Conservation (phyloP, 2,113 vertebrate genomes). For the Leptosomus discolor region DNA sequence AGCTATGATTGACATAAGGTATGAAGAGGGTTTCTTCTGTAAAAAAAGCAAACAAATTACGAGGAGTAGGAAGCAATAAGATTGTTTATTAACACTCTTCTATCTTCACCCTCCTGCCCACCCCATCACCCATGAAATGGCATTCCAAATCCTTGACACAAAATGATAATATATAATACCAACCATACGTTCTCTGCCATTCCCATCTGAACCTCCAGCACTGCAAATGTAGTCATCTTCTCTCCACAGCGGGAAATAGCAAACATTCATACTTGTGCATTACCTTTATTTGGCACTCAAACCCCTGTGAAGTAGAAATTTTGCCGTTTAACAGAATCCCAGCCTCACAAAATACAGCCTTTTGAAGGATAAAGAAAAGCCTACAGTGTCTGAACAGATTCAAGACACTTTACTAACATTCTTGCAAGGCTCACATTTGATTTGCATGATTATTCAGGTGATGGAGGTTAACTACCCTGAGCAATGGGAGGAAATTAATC, state of each 20-base stretch:
- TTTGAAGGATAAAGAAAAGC: constrained; percentile 15
- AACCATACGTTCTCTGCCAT: constrained; percentile 67
- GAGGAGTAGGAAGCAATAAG: constrained; percentile 60
- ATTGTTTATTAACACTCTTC: constrained; percentile 69
- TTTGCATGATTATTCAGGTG: constrained; percentile 29
- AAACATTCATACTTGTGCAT: constrained; percentile 51
- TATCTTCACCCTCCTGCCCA: constrained; percentile 62
- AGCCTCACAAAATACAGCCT: constrained; percentile 26
- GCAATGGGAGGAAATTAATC: constrained; percentile 3
- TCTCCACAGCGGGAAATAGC: constrained; percentile 13
- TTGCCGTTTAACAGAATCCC: constrained; percentile 39
- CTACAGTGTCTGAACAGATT: not conserved
- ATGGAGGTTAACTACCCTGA: constrained; percentile 39
- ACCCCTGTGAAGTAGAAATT: constrained; percentile 35
- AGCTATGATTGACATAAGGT: constrained; percentile 69
- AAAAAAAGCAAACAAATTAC: constrained; percentile 64
- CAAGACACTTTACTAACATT: not conserved
- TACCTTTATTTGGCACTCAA: constrained; percentile 60
- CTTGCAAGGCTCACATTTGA: not conserved
- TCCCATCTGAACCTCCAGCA: constrained; percentile 61
- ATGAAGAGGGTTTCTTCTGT: constrained; percentile 62
- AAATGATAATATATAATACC: constrained; percentile 57
- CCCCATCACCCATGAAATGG: constrained; percentile 47
- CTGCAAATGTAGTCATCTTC: constrained; percentile 56
- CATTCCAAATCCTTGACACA: constrained; percentile 59